Evolutionary conservation across 2,888 invertebrate species (phyloP).

Genomic region (Rotaria sp.): DNA sequence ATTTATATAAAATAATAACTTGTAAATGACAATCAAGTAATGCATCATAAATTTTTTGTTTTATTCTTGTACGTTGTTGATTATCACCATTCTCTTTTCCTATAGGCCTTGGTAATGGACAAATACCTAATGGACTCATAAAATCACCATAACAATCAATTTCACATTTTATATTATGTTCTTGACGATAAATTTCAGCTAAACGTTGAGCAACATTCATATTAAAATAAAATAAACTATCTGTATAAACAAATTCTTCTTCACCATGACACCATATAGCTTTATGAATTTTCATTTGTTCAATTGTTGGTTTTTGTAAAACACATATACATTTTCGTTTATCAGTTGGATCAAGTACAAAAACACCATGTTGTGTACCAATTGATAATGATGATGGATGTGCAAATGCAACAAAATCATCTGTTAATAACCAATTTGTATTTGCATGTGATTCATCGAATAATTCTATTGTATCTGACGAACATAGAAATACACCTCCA

Average conservation of each 20-base stretch:
- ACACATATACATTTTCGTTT: constrained; percentile 46
- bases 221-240: constrained; percentile 57
- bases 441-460: constrained; percentile 43
- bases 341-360: constrained; percentile 47
- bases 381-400: constrained; percentile 55
- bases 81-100: background rate
- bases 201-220: constrained; percentile 50
- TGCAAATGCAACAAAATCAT: constrained; percentile 56
- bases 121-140: constrained; percentile 53
- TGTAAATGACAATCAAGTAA: background rate
- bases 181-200: constrained; percentile 47
- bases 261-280: constrained; percentile 44
- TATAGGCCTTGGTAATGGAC: constrained; percentile 41
- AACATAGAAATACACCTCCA: constrained; percentile 55
- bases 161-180: constrained; percentile 51
- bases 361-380: constrained; percentile 57
- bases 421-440: constrained; percentile 45
- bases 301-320: constrained; percentile 56
- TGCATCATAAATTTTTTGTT: background rate
- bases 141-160: constrained; percentile 58
- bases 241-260: constrained; percentile 53
- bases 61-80: background rate
- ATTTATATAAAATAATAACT: constrained; percentile 19
- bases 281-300: constrained; percentile 53
- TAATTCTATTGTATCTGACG: constrained; percentile 57